A percentile compares a stretch with the other conserved stretches of the same genome.
Evolutionary conservation across 2,888 invertebrate species (phyloP).

Genomic region (Dinocampus coccinellae): DNA sequence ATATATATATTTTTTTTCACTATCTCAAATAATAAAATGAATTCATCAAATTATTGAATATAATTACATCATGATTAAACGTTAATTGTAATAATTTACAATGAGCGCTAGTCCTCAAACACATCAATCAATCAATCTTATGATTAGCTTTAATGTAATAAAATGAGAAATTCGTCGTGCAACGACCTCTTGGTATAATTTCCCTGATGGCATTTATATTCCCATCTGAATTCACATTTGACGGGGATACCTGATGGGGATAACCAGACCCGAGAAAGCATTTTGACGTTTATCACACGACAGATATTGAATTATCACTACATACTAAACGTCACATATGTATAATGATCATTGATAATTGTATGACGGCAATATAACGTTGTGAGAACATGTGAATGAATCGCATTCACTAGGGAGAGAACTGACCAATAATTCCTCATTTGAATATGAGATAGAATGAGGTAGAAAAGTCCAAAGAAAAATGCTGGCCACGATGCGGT

Average conservation of each 20-base stretch:
- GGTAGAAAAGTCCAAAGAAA: slow-evolving; percentile 34
- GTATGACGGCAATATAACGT: slow-evolving; percentile 33
- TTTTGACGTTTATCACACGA: slow-evolving; percentile 43
- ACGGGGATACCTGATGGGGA: neutral
- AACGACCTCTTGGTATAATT: neutral
- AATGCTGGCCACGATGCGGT: slow-evolving; percentile 45
- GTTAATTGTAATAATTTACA: neutral
- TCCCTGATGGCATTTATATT: neutral
- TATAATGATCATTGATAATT: slow-evolving; percentile 50
- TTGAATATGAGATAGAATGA: slow-evolving; percentile 39
- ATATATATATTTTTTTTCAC: no score
- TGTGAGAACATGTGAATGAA: slow-evolving; percentile 33
- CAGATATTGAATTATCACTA: slow-evolving; percentile 49
- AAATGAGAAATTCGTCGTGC: neutral
- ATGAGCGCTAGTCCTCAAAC: neutral
- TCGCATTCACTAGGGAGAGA: slow-evolving; percentile 35
- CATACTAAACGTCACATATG: neutral
- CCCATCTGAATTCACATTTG: neutral
- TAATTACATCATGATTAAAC: no score
- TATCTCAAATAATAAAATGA: no score
- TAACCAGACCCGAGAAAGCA: slow-evolving; percentile 2
- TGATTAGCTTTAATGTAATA: neutral
- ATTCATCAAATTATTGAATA: no score
- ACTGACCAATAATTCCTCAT: slow-evolving; percentile 42
- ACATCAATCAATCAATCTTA: neutral